Evolutionary conservation across 2,113 vertebrate species (phyloP), one percentile per base, ranked within the genome.

Genomic region (Arothron firmamentum): DNA sequence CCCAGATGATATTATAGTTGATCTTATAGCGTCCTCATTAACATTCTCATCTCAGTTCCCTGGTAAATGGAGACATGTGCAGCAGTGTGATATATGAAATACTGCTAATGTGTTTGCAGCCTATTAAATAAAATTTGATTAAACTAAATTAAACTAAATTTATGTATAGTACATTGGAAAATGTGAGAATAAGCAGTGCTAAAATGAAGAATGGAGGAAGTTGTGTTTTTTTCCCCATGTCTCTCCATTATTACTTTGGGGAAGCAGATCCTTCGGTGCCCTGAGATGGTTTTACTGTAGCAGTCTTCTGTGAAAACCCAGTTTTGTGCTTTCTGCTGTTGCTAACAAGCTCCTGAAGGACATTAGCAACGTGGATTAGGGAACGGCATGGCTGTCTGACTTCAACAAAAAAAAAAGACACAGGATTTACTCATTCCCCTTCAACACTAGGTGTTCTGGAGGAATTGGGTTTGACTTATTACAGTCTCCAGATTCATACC

Each of bases 291-390:
- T 12, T 83, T 63, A 56, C 62, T 87, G 79, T 81, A 84, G 48
- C 79, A 79, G 34, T 77, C 68, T 41, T 57, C 59, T 52, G 62
- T 62, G 59, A 70, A 77, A 73, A 61, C 58, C 25, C 43, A 60
- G 55, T 73, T 60, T 62, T 46, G 81, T 66, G 65, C 80, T 75
- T 52, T 69, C 74, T 67, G 55, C 73, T 54, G 68, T 61, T 57
- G 72, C 70, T 85, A 83, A 89, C 58, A 80, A 81, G 77, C 70
- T 67, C 63, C 65, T 70, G 52, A 78, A 81, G 76, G 65, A 23
- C 79, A 60, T 52, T 42, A 64, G 34, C 50, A 73, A 57, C 46
- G 62, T 69, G 65, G 17, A 63, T 88, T 71, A 59, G 81, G 73
- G 46, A 81, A 80, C 75, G 20, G 28, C 42, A 81, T 67, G 61